Conservation (phyloP, 2,797 vertebrate species). For the Danio kyathit region DNA sequence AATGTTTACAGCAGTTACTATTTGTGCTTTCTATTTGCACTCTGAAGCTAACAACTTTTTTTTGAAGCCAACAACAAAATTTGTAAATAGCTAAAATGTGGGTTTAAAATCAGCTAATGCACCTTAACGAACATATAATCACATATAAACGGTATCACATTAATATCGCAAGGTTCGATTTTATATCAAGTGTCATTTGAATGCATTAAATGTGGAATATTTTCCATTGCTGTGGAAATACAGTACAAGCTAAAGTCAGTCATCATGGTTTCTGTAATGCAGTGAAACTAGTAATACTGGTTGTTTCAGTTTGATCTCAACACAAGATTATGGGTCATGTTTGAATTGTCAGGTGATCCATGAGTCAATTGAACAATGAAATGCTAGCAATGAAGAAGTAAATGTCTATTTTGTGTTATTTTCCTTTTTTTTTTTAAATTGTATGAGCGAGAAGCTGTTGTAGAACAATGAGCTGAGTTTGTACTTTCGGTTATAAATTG, state of each 20-base stretch:
- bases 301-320: background rate
- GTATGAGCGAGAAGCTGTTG: background rate
- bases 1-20: background rate
- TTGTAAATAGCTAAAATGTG: background rate
- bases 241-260: background rate
- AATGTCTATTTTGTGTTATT: background rate
- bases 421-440: too few relatives aligned
- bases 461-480: background rate
- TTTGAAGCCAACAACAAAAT: too few relatives aligned
- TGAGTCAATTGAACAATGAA: slow-evolving; percentile 8
- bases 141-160: background rate
- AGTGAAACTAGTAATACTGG: slow-evolving; percentile 28
- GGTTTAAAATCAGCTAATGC: background rate
- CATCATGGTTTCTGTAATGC: slow-evolving; percentile 1
- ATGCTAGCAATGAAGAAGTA: too few relatives aligned
- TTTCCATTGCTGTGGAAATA: background rate
- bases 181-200: background rate
- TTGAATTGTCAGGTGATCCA: background rate
- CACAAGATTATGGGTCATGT: background rate
- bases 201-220: slow-evolving; percentile 21
- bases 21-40: background rate
- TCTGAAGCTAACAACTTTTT: background rate
- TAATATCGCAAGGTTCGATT: background rate
- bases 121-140: background rate
- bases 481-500: background rate